These are phyloP conservation scores for Lagopus muta DNA, from an alignment of 2,113 vertebrate species.

Conservation along the genomic window DNA sequence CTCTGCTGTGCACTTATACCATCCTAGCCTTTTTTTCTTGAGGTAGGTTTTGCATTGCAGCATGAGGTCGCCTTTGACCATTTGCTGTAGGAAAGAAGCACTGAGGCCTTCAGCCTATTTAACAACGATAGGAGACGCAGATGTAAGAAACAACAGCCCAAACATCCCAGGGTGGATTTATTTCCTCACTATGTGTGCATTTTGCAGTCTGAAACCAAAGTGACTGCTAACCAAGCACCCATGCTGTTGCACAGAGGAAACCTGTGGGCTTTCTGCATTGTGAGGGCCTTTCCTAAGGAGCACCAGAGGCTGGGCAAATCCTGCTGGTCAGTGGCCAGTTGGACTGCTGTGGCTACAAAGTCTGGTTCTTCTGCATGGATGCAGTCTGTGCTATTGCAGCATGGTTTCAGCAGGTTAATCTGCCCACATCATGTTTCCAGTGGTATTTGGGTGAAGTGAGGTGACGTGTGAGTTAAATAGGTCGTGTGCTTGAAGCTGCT, in stretches of 20 bases:
- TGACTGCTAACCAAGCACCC: background rate
- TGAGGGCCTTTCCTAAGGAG: background rate
- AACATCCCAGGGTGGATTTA: background rate
- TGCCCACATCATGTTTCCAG: background rate
- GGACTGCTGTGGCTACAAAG: fast-evolving
- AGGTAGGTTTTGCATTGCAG: background rate
- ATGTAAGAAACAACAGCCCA: fast-evolving
- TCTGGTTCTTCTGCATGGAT: background rate
- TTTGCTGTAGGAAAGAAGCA: background rate
- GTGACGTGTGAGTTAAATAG: background rate
- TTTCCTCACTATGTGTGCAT: background rate
- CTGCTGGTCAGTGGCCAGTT: background rate
- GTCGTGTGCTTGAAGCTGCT: background rate
- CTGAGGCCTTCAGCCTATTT: background rate
- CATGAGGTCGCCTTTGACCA: background rate
- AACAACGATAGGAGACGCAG: background rate
- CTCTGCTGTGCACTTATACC: background rate
- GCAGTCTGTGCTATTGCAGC: background rate
- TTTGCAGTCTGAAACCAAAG: background rate
- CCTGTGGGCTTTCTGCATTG: background rate
- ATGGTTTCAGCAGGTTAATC: background rate
- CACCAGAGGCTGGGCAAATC: background rate
- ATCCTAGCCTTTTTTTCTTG: too few relatives aligned
- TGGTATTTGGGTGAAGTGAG: background rate
- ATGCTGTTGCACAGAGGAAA: background rate